phyloP scores from a whole-genome alignment of 2,888 invertebrate species.

The Rhimphoctona megacephalus region DNA sequence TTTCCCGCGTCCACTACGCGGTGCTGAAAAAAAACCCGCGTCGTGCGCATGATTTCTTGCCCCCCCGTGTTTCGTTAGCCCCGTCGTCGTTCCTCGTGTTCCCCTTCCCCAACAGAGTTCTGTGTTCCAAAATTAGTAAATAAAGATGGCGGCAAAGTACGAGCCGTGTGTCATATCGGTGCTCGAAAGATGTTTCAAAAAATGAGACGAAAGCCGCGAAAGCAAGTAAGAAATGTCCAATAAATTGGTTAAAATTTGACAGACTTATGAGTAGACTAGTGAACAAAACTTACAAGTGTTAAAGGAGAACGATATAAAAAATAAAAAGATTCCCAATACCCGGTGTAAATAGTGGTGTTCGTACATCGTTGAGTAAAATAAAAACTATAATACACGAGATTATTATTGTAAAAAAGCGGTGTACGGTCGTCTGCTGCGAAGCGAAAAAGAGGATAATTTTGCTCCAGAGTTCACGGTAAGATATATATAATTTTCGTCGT shows the following conservation, averaged over 20 bases:
- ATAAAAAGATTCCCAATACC: conserved; percentile 39
- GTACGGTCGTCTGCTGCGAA: conserved; percentile 47
- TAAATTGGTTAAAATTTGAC: conserved; percentile 30
- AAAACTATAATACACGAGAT: conserved; percentile 41
- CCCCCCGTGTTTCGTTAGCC: conserved; percentile 49
- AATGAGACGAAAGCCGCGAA: conserved; percentile 79
- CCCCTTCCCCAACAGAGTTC: conserved; percentile 3
- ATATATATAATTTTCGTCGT: conserved; percentile 76
- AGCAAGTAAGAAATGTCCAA: conserved; percentile 23
- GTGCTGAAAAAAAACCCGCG: conserved; percentile 9
- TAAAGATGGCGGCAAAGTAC: conserved; percentile 82
- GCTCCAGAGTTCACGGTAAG: conserved; percentile 82
- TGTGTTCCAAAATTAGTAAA: conserved; percentile 84
- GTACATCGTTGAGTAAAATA: conserved; percentile 42
- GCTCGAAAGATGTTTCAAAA: conserved; percentile 78
- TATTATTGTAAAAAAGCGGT: conserved; percentile 31
- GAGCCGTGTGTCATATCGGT: conserved; percentile 80
- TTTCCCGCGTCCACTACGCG: conserved; percentile 9
- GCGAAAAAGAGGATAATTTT: conserved; percentile 75
- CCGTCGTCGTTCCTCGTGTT: conserved; percentile 54
- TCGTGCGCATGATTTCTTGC: conserved; percentile 30
- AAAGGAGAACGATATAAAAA: not conserved
- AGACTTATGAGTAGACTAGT: conserved; percentile 72
- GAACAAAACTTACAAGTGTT: conserved; percentile 35
- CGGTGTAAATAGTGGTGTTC: conserved; percentile 55